These are phyloP conservation scores for Eufriesea mexicana DNA, from an alignment of 1,140 invertebrate species.

Conservation along the genomic window DNA sequence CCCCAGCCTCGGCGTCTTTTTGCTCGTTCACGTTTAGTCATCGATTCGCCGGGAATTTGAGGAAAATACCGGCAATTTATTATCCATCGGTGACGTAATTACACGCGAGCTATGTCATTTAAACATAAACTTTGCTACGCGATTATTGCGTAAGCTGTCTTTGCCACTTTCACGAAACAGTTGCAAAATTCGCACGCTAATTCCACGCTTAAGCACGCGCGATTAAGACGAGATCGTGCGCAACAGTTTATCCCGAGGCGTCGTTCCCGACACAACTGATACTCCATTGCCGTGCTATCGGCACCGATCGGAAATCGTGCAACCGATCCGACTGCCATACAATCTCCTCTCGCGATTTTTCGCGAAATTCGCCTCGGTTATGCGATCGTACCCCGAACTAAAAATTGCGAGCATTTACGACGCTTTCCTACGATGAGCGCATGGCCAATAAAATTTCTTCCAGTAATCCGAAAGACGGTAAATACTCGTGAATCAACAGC, in stretches of 20 bases:
- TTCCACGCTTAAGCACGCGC: background rate
- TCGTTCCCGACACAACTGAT: background rate
- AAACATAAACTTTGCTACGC: background rate
- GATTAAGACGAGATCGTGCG: background rate
- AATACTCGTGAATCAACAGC: slow-evolving; percentile 64
- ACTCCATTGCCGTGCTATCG: background rate
- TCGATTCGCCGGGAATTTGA: background rate
- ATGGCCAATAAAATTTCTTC: background rate
- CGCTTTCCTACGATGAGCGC: background rate
- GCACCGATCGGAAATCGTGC: background rate
- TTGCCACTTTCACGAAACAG: background rate
- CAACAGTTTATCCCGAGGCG: background rate
- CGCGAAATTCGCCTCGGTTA: too few species aligned
- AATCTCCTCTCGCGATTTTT: too few species aligned
- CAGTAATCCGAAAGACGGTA: slow-evolving; percentile 24
- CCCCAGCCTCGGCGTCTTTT: too few species aligned
- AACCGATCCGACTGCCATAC: background rate
- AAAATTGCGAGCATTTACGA: background rate
- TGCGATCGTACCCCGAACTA: too few species aligned
- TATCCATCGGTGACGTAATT: slow-evolving; percentile 11
- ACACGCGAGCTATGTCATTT: slow-evolving; percentile 14
- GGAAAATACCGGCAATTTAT: background rate
- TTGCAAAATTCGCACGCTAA: slow-evolving; percentile 3
- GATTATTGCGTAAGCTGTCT: background rate
- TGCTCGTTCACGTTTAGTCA: too few species aligned